Evolutionary conservation across 2,797 vertebrate species (phyloP).

Genomic region (Pteronotus mesoamericanus): DNA sequence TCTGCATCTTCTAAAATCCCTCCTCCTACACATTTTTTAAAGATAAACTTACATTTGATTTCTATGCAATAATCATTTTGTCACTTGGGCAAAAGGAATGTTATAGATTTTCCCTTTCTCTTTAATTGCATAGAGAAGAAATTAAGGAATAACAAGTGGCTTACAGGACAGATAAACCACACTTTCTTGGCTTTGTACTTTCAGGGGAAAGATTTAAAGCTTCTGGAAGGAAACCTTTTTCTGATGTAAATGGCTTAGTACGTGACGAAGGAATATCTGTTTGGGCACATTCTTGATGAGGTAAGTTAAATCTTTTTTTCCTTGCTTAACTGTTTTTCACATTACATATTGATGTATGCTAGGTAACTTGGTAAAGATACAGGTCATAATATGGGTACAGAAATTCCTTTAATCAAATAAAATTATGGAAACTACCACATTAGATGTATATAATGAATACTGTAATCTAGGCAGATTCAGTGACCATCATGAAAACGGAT

Average conservation of each 20-base stretch:
- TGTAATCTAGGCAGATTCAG: slow-evolving; percentile 21
- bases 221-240: slow-evolving; percentile 46
- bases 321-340: slow-evolving; percentile 29
- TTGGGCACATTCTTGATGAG: slow-evolving; percentile 45
- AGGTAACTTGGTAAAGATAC: slow-evolving; percentile 39
- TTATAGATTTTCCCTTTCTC: slow-evolving; percentile 21
- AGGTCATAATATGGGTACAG: slow-evolving; percentile 18
- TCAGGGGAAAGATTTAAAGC: background rate
- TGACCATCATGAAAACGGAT: slow-evolving; percentile 18
- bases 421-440: slow-evolving; percentile 40
- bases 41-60: slow-evolving; percentile 39
- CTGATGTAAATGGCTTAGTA: slow-evolving; percentile 43
- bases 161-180: slow-evolving; percentile 39
- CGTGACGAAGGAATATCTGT: slow-evolving; percentile 20
- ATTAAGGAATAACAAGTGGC: slow-evolving; percentile 23
- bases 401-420: slow-evolving; percentile 51
- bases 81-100: slow-evolving; percentile 9
- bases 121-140: slow-evolving; percentile 45
- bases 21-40: slow-evolving; percentile 24
- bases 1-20: slow-evolving; percentile 23
- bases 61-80: slow-evolving; percentile 47
- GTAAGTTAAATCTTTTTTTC: slow-evolving; percentile 42
- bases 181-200: slow-evolving; percentile 35
- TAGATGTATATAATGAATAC: slow-evolving; percentile 33
- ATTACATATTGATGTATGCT: slow-evolving; percentile 14